Evolutionary conservation across 1,140 invertebrate species (phyloP).

Genomic region (Coelopa frigida): DNA sequence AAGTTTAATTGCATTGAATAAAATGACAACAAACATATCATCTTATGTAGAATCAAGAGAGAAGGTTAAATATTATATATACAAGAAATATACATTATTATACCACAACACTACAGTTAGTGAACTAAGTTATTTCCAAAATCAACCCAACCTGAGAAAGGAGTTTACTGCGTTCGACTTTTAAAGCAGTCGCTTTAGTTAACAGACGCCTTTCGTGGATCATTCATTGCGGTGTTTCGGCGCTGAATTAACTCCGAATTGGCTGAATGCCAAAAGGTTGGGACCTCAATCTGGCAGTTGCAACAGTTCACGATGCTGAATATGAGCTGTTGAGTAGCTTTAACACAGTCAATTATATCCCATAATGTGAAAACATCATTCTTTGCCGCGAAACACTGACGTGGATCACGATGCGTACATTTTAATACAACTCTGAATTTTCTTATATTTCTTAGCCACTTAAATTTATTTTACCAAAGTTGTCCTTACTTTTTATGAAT

Average conservation of each 20-base stretch:
- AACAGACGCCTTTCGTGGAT: not conserved
- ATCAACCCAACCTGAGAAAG: not conserved
- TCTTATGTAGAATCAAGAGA: conserved; percentile 26
- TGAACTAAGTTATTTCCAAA: conserved; percentile 1
- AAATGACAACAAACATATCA: conserved; percentile 41
- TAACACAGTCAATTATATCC: no score
- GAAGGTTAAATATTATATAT: conserved; percentile 3
- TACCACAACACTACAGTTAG: conserved; percentile 6
- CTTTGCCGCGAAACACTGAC: no score
- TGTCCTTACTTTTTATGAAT: conserved; percentile 41
- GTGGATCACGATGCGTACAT: no score
- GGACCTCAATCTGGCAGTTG: no score
- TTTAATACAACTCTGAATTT: not conserved
- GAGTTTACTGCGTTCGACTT: not conserved
- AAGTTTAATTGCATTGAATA: no score
- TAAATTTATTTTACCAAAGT: conserved; percentile 39
- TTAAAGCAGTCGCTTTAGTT: not conserved
- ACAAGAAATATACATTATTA: conserved; percentile 3
- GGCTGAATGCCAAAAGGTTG: no score
- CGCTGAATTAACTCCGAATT: no score
- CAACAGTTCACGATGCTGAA: no score
- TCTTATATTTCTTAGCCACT: conserved; percentile 19
- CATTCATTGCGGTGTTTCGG: conserved; percentile 9
- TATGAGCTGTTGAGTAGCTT: no score
- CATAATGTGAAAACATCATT: no score